Percentiles rank a stretch among this genome's conserved stretches.
Evolutionary conservation across 2,888 invertebrate genomes (phyloP).

Genomic region (Conomelus anceps): DNA sequence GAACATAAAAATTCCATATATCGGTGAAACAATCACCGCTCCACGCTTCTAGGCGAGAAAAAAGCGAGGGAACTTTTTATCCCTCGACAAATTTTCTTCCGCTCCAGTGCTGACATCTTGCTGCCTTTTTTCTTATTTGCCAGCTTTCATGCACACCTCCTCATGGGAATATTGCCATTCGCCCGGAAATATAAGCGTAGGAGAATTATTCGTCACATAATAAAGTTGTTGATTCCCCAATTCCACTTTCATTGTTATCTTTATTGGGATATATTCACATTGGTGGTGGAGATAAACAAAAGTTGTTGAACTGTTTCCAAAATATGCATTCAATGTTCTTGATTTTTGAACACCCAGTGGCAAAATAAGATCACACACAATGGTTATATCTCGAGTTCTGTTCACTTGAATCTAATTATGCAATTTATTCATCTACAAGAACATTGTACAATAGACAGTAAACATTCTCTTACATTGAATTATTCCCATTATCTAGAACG

Average conservation of each 20-base stretch:
- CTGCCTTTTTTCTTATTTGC: not conserved
- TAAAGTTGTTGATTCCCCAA: not conserved
- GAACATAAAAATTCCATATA: slow-evolving; percentile 27
- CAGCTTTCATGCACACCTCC: not conserved
- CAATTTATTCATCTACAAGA: too few relatives aligned
- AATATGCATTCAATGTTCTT: not conserved
- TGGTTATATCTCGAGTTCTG: too few relatives aligned
- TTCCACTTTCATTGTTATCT: not conserved
- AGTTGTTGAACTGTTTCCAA: not conserved
- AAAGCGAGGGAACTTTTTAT: not conserved
- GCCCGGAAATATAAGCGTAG: not conserved
- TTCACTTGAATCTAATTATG: too few relatives aligned
- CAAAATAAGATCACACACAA: too few relatives aligned
- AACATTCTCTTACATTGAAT: too few relatives aligned
- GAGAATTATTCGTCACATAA: not conserved
- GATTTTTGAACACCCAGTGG: not conserved
- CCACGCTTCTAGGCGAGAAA: not conserved
- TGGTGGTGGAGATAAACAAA: not conserved
- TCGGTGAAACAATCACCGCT: slow-evolving; percentile 26
- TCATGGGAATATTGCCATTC: slow-evolving; percentile 2
- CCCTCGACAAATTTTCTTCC: slow-evolving; percentile 23
- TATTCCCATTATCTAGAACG: too few relatives aligned
- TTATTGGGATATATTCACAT: not conserved
- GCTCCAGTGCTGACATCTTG: slow-evolving; percentile 8
- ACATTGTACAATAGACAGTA: too few relatives aligned